Percentiles rank a stretch among this genome's conserved stretches.
Evolutionary conservation across 2,888 invertebrate species (phyloP).

Genomic region (Pachliopta kotzebuea): DNA sequence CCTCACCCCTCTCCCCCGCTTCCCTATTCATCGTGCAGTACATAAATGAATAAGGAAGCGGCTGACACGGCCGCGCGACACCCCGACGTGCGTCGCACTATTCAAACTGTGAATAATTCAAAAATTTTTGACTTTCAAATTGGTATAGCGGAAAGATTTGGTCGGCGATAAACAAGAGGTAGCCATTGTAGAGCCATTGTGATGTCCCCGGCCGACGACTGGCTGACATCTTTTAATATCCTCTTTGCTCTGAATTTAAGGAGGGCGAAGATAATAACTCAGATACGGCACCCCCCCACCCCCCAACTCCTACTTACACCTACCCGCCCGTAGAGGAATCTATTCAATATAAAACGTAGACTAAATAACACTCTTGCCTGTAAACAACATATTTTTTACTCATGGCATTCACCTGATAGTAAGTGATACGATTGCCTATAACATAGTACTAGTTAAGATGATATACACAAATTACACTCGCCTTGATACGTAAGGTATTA

Average conservation of each 20-base stretch:
- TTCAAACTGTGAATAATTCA: conserved; percentile 27
- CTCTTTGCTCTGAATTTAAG: conserved; percentile 21
- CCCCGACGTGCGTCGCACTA: conserved; percentile 21
- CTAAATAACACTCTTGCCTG: no score
- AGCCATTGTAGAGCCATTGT: no score
- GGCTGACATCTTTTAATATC: conserved; percentile 12
- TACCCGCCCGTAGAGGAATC: no score
- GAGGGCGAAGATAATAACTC: conserved; percentile 10
- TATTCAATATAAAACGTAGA: no score
- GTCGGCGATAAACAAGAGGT: conserved; percentile 35
- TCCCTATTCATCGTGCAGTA: conserved; percentile 18
- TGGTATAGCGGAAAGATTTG: conserved; percentile 34
- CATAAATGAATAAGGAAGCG: conserved; percentile 18
- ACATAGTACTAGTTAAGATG: no score
- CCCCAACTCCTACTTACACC: no score
- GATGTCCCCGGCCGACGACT: no score
- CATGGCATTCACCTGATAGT: no score
- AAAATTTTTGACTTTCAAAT: conserved; percentile 33
- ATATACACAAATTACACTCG: no score
- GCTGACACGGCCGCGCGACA: conserved; percentile 12
- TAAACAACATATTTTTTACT: no score
- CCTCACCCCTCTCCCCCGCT: not conserved
- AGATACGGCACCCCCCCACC: not conserved
- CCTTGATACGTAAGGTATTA: no score
- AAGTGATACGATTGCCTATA: no score